phyloP scores from a whole-genome alignment of 2,113 vertebrate species.

The rat (Rattus norvegicus) region GRCr8 NC_086020.1:113246501-113247000 shows the following conservation, averaged over 20 bases:
- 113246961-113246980: background rate
- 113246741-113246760: background rate
- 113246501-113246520: conserved; percentile 61
- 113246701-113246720: background rate
- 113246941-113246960: background rate
- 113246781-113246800: background rate
- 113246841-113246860: conserved; percentile 1
- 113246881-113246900: background rate
- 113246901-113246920: background rate
- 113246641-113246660: background rate
- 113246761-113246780: background rate
- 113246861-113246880: background rate
- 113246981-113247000: background rate
- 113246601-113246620: background rate
- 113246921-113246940: background rate
- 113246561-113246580: background rate
- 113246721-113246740: background rate
- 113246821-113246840: background rate
- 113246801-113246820: background rate
- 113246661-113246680: background rate
- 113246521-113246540: conserved; percentile 40
- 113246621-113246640: background rate
- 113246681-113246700: background rate
- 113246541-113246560: conserved; percentile 48
- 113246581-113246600: background rate